A percentile compares a stretch with the other conserved stretches of the same genome.
phyloP scores from a whole-genome alignment of 2,113 vertebrate genomes.

The Gnathonemus longibarbis region DNA sequence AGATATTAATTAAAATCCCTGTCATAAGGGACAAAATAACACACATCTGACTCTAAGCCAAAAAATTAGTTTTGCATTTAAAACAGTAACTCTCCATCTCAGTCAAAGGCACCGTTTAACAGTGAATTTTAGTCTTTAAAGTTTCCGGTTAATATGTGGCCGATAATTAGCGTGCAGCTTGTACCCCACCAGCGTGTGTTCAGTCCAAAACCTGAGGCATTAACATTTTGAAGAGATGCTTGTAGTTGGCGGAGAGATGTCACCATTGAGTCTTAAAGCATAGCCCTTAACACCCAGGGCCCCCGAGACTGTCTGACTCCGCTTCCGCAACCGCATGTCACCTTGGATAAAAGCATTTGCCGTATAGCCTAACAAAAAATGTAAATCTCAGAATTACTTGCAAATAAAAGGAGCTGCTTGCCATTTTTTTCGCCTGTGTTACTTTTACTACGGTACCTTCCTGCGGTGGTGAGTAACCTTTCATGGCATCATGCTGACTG shows the following conservation, averaged over 20 bases:
- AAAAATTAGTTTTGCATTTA: neutral
- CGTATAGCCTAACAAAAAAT: neutral
- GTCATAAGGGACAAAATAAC: neutral
- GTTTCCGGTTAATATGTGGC: neutral
- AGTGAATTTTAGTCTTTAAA: neutral
- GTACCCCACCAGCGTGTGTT: neutral
- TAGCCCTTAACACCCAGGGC: neutral
- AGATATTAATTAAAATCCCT: slow-evolving; percentile 6
- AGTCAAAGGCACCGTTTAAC: neutral
- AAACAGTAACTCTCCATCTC: neutral
- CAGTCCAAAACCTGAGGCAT: neutral
- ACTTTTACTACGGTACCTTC: neutral
- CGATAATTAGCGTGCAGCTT: neutral
- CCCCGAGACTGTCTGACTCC: neutral
- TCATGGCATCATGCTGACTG: neutral
- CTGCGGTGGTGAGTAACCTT: neutral
- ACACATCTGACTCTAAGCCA: too few relatives aligned
- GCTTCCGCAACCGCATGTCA: neutral
- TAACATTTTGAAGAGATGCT: neutral
- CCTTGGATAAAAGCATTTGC: neutral
- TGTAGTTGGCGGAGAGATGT: neutral
- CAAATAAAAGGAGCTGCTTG: neutral
- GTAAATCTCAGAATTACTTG: neutral
- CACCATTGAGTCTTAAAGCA: neutral
- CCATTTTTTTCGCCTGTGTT: neutral